These are phyloP conservation scores for Podotricha telesiphe DNA, from an alignment of 2,888 invertebrate species.

Conservation along the genomic window DNA sequence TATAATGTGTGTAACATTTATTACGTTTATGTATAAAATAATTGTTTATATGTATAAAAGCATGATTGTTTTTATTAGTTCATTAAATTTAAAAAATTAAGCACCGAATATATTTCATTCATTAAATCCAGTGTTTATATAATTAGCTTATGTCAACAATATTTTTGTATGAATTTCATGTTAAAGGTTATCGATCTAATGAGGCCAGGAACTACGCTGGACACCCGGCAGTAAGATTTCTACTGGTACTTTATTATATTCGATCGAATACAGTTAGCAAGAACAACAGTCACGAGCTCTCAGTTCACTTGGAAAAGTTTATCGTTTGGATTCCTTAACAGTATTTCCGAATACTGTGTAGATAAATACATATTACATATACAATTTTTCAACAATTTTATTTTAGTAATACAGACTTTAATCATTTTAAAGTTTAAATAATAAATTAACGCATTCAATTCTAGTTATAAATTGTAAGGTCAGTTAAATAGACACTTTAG, in stretches of 20 bases:
- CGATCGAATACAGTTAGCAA: conserved; percentile 65
- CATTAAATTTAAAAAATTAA: too few species aligned
- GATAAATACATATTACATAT: too few species aligned
- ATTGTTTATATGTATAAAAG: too few species aligned
- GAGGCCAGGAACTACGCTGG: conserved; percentile 57
- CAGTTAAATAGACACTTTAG: conserved; percentile 65
- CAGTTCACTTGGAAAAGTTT: conserved; percentile 28
- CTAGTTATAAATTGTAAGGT: conserved; percentile 76
- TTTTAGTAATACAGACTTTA: background rate
- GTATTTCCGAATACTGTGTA: too few species aligned
- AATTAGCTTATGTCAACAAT: conserved; percentile 59
- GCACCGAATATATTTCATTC: background rate
- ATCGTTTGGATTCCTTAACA: background rate
- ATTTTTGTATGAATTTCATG: conserved; percentile 60
- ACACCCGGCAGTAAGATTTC: conserved; percentile 69
- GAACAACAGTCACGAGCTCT: conserved; percentile 35
- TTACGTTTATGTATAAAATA: too few species aligned
- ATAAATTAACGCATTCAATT: conserved; percentile 61
- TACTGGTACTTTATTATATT: conserved; percentile 69
- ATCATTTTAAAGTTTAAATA: conserved; percentile 55
- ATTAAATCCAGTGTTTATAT: conserved; percentile 34
- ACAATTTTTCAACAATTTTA: background rate
- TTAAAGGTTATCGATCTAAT: conserved; percentile 73
- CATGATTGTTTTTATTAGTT: too few species aligned
- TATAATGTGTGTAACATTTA: too few species aligned